Percentiles rank a stretch among this genome's conserved stretches.
Evolutionary conservation across 1,140 invertebrate genomes (phyloP).

Genomic region (Notospermus geniculatus): DNA sequence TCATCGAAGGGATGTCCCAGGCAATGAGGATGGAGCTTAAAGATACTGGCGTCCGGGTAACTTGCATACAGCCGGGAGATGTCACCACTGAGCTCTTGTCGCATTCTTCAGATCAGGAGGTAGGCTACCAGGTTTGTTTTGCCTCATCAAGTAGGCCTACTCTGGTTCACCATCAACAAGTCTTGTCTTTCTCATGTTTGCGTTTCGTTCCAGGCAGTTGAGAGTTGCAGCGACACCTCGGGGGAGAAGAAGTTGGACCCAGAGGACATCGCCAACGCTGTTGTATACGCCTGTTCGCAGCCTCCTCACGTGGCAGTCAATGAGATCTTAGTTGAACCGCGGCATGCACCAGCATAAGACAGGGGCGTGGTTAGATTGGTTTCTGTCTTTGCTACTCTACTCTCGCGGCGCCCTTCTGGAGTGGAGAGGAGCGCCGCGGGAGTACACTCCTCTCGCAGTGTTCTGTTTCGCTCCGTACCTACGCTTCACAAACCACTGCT

Average conservation of each 20-base stretch:
- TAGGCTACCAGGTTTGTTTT: conserved; percentile 19
- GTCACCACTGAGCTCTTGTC: conserved; percentile 52
- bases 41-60: conserved; percentile 50
- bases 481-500: too few relatives aligned
- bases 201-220: too few relatives aligned
- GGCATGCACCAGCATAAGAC: conserved; percentile 52
- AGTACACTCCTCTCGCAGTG: too few relatives aligned
- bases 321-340: conserved; percentile 58
- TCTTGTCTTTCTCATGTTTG: too few relatives aligned
- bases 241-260: conserved; percentile 48
- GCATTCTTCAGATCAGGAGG: conserved; percentile 54
- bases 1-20: conserved; percentile 56
- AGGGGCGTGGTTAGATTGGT: too few relatives aligned
- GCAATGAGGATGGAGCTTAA: conserved; percentile 53
- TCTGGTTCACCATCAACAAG: background rate
- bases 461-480: too few relatives aligned
- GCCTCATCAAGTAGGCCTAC: background rate
- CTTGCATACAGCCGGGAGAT: conserved; percentile 58
- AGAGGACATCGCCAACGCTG: conserved; percentile 53
- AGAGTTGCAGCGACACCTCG: background rate
- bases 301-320: conserved; percentile 56
- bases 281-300: conserved; percentile 53
- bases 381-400: too few relatives aligned
- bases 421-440: too few relatives aligned
- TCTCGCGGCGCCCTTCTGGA: too few relatives aligned